A percentile compares a stretch with the other conserved stretches of the same genome.
Conservation (phyloP, 1,140 invertebrate genomes). For the Trinorchestia longiramus region DNA sequence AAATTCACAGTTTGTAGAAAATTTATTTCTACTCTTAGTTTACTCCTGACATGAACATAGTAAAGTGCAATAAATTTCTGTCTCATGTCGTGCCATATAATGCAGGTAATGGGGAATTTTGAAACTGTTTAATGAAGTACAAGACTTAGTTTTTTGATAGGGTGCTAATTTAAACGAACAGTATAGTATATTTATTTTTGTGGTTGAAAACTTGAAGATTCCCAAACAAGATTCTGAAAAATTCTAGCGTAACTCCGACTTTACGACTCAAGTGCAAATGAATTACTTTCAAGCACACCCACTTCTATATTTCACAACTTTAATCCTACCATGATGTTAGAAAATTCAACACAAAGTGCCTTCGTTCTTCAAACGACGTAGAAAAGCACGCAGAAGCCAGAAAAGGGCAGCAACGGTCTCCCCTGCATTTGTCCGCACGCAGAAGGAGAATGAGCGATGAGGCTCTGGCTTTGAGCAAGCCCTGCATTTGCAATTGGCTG, state of each 20-base stretch:
- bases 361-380: neutral
- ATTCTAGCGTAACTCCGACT: neutral
- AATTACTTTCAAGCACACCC: neutral
- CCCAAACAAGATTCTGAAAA: neutral
- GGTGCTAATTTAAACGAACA: too few species aligned
- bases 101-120: too few species aligned
- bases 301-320: neutral
- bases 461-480: neutral
- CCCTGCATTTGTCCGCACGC: neutral
- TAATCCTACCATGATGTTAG: neutral
- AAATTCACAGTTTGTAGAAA: too few species aligned
- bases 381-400: neutral
- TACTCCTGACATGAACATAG: too few species aligned
- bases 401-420: neutral
- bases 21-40: too few species aligned
- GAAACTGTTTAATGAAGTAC: too few species aligned
- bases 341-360: neutral
- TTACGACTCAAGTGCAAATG: neutral
- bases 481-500: neutral
- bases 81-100: too few species aligned
- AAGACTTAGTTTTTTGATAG: too few species aligned
- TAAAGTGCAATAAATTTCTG: too few species aligned
- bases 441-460: slow-evolving; percentile 6
- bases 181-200: neutral
- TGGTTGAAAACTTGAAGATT: neutral